Percentiles rank a stretch among this genome's conserved stretches.
phyloP scores from a whole-genome alignment of 2,888 invertebrate genomes.

The Aspidiotus destructor region DNA sequence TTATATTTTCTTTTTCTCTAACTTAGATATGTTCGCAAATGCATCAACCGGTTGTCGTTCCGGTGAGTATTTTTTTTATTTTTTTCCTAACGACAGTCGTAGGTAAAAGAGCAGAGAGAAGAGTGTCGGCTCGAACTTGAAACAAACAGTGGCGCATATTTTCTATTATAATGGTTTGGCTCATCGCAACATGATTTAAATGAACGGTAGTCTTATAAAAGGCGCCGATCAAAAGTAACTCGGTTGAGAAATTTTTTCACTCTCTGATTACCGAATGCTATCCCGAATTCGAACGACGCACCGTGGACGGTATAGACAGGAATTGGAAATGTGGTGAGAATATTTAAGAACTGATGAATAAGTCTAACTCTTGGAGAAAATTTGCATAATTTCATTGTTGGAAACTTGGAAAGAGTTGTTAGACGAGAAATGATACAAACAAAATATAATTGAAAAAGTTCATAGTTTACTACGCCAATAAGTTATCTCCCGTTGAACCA shows the following conservation, averaged over 20 bases:
- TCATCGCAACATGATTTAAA: constrained; percentile 32
- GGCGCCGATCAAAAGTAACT: constrained; percentile 31
- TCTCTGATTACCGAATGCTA: constrained; percentile 16
- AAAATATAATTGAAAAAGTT: too few species aligned
- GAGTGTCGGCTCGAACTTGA: constrained; percentile 28
- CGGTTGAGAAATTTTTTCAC: neutral
- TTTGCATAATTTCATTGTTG: too few species aligned
- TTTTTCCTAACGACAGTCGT: neutral
- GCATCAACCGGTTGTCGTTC: constrained; percentile 31
- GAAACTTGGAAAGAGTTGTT: too few species aligned
- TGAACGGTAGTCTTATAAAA: constrained; percentile 28
- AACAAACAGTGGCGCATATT: constrained; percentile 32
- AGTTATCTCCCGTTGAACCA: too few species aligned
- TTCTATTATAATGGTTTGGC: constrained; percentile 32
- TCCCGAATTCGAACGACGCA: neutral
- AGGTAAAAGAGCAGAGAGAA: constrained; percentile 11
- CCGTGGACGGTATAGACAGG: too few species aligned
- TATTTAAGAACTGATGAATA: too few species aligned
- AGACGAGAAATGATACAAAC: too few species aligned
- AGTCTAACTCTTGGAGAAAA: too few species aligned
- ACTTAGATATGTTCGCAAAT: constrained; percentile 26
- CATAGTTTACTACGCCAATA: too few species aligned
- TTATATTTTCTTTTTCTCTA: constrained; percentile 25
- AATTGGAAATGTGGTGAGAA: too few species aligned
- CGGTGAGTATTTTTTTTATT: constrained; percentile 6